Percentiles rank a stretch among this genome's conserved stretches.
Conservation (phyloP, 2,113 vertebrate genomes). For the Lucifuga dentata region DNA sequence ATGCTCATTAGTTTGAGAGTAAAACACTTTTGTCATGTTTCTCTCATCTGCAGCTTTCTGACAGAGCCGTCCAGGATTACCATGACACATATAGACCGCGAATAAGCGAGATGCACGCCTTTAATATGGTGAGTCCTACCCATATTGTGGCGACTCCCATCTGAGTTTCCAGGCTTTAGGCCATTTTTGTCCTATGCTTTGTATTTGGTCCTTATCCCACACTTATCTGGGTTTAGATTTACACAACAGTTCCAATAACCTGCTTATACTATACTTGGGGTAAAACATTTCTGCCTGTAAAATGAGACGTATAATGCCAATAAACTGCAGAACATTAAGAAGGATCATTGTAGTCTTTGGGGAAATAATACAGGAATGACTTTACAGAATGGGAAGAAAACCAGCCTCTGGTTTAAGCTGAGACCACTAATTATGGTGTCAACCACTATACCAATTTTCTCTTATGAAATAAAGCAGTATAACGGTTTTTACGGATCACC, state of each 20-base stretch:
- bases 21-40: not conserved
- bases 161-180: too few species aligned
- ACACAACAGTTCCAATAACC: slow-evolving; percentile 3
- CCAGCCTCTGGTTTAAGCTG: slow-evolving; percentile 12
- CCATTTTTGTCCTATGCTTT: not conserved
- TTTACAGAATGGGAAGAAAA: slow-evolving; percentile 27
- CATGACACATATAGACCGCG: slow-evolving; percentile 86
- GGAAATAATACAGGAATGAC: slow-evolving; percentile 32
- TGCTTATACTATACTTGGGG: slow-evolving; percentile 5
- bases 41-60: slow-evolving; percentile 76
- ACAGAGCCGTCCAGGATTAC: slow-evolving; percentile 88
- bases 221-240: too few species aligned
- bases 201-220: not conserved
- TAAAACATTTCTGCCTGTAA: slow-evolving; percentile 26
- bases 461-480: slow-evolving; percentile 53
- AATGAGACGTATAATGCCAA: slow-evolving; percentile 9
- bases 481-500: slow-evolving; percentile 24
- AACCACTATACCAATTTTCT: slow-evolving; percentile 40
- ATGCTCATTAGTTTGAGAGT: not conserved
- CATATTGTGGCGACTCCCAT: too few species aligned
- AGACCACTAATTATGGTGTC: slow-evolving; percentile 59
- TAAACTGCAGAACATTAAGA: slow-evolving; percentile 28
- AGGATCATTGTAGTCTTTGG: slow-evolving; percentile 28
- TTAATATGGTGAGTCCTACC: slow-evolving; percentile 90
- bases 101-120: slow-evolving; percentile 91